These are phyloP conservation scores for Diorhabda carinulata DNA, from an alignment of 1,140 invertebrate genomes.

Conservation along the genomic window DNA sequence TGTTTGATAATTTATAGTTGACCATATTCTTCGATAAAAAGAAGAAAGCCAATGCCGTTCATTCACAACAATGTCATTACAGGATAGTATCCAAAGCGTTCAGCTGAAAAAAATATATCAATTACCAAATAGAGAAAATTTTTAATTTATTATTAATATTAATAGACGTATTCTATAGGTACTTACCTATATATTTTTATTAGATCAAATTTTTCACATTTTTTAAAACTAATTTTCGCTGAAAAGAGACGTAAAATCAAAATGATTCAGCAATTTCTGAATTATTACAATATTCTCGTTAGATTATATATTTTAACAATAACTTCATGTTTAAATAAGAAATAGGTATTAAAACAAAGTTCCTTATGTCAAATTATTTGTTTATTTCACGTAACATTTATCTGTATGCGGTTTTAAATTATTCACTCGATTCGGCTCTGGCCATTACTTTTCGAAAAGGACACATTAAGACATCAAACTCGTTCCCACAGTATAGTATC, in stretches of 20 bases:
- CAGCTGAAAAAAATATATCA: too few species aligned
- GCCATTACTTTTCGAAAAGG: slow-evolving; percentile 12
- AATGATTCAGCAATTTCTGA: too few species aligned
- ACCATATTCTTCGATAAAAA: not conserved
- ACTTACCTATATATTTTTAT: too few species aligned
- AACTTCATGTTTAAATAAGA: not conserved
- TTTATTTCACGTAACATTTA: slow-evolving; percentile 4
- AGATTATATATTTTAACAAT: slow-evolving; percentile 2
- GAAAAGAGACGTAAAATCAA: too few species aligned
- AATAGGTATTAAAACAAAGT: not conserved
- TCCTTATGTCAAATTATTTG: not conserved
- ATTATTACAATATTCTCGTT: too few species aligned
- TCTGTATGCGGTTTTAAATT: not conserved
- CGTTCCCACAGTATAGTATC: slow-evolving; percentile 31
- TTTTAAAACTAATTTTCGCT: too few species aligned
- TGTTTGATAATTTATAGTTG: slow-evolving; percentile 3
- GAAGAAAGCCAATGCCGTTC: not conserved
- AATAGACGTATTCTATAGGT: too few species aligned
- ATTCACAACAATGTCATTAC: not conserved
- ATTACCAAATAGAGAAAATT: too few species aligned
- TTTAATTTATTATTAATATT: too few species aligned
- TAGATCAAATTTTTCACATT: too few species aligned
- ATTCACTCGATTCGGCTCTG: slow-evolving; percentile 16
- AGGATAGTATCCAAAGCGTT: not conserved
- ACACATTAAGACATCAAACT: slow-evolving; percentile 31